A percentile compares a stretch with the other conserved stretches of the same genome.
Conservation (phyloP, 2,113 vertebrate genomes). For the Engraulis encrasicolus region DNA sequence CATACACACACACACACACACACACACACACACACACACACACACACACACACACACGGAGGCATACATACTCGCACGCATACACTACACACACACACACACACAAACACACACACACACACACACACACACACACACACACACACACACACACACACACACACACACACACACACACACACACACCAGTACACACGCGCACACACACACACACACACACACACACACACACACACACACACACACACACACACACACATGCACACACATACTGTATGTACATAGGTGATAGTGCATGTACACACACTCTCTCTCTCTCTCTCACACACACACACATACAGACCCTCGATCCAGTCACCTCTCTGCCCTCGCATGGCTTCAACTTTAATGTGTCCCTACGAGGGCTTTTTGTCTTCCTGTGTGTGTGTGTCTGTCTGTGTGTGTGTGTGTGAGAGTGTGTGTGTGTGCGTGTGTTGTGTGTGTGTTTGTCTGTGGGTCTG, state of each 20-base stretch:
- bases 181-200: not conserved
- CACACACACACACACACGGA: no score
- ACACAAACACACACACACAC: no score
- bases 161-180: not conserved
- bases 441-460: not conserved
- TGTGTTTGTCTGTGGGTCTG: not conserved
- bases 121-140: not conserved
- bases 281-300: no score
- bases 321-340: no score
- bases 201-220: not conserved
- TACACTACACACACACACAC: no score
- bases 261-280: no score
- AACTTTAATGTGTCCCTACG: no score
- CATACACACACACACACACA: not conserved
- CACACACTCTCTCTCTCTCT: no score
- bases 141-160: not conserved
- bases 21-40: no score
- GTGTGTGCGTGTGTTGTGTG: not conserved
- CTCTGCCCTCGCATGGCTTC: no score
- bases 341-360: no score
- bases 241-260: not conserved
- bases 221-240: not conserved
- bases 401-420: not conserved
- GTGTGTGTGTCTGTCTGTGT: not conserved
- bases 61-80: no score